Evolutionary conservation across 2,888 invertebrate genomes (phyloP).

Genomic region (Tipula vernalis): DNA sequence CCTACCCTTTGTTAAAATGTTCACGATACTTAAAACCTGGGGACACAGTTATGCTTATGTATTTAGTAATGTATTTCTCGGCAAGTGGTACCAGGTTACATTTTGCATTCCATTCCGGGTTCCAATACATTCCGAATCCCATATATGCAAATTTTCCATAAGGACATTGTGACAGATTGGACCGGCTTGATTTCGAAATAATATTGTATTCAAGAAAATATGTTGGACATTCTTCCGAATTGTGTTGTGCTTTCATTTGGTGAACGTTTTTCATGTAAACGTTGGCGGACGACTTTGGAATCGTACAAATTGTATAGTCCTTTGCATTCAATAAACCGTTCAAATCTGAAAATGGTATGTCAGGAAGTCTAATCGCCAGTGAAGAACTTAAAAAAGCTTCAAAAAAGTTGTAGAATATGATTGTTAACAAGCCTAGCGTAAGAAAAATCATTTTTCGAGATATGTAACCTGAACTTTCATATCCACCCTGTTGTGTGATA

Average conservation of each 20-base stretch:
- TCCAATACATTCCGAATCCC: background rate
- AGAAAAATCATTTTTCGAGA: background rate
- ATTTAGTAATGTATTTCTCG: no score
- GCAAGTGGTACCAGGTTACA: no score
- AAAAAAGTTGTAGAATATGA: no score
- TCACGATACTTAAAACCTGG: no score
- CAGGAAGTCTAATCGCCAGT: background rate
- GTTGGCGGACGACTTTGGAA: background rate
- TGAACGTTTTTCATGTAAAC: background rate
- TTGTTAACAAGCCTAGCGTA: background rate
- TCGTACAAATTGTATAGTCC: background rate
- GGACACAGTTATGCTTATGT: no score
- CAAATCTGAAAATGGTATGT: background rate
- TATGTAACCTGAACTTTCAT: background rate
- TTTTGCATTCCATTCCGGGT: background rate
- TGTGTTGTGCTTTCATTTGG: background rate
- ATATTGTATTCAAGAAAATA: background rate
- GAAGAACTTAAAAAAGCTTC: no score
- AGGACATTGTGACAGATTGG: background rate
- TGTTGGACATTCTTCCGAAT: background rate
- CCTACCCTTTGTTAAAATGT: no score
- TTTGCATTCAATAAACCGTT: background rate
- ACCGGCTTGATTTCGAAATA: background rate
- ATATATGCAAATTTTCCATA: background rate
- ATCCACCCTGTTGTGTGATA: no score